Conservation (phyloP, 2,888 invertebrate species). For the Acrobasis consociella region DNA sequence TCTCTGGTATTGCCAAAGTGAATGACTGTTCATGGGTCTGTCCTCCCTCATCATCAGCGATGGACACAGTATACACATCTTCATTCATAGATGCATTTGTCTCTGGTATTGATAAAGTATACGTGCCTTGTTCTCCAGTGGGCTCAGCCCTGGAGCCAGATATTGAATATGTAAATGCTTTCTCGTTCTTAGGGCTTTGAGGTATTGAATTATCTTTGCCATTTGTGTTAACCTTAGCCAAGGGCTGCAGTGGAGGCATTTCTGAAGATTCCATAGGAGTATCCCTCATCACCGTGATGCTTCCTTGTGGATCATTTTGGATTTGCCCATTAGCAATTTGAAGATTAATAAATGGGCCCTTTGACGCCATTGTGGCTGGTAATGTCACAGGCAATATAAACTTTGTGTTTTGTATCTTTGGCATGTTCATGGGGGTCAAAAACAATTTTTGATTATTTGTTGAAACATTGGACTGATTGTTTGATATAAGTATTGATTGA, state of each 20-base stretch:
- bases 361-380: constrained; percentile 81
- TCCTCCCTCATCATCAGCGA: constrained; percentile 73
- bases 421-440: constrained; percentile 82
- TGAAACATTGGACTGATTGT: constrained; percentile 67
- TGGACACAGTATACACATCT: constrained; percentile 79
- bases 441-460: constrained; percentile 81
- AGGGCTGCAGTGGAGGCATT: constrained; percentile 72
- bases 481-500: constrained; percentile 73
- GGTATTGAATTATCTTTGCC: constrained; percentile 60
- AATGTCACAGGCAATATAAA: constrained; percentile 77
- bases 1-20: constrained; percentile 75
- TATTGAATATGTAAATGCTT: constrained; percentile 69
- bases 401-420: constrained; percentile 81
- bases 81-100: constrained; percentile 80
- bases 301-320: constrained; percentile 83
- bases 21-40: constrained; percentile 67
- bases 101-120: constrained; percentile 77
- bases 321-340: constrained; percentile 86
- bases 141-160: constrained; percentile 76
- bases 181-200: constrained; percentile 60
- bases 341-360: constrained; percentile 85
- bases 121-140: constrained; percentile 76
- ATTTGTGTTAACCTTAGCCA: constrained; percentile 62
- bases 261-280: constrained; percentile 57
- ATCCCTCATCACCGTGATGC: constrained; percentile 84